Evolutionary conservation across 1,140 invertebrate species (phyloP).

Genomic region (Pogonomyrmex californicus): DNA sequence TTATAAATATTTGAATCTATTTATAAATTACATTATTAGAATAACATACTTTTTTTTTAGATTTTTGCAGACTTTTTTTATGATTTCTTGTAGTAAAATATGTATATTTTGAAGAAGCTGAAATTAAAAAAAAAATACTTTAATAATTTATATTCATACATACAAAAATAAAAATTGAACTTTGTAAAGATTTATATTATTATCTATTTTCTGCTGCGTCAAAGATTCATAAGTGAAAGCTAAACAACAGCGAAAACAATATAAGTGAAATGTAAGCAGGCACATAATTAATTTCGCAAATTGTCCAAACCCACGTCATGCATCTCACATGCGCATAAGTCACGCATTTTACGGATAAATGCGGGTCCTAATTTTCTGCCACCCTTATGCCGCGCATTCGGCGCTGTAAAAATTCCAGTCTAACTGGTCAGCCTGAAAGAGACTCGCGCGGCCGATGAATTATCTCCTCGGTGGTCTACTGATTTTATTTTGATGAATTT

Average conservation of each 20-base stretch:
- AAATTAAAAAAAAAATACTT: constrained; percentile 18
- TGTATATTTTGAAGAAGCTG: not conserved
- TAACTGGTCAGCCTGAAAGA: constrained; percentile 19
- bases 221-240: not conserved
- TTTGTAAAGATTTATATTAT: not conserved
- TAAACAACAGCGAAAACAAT: not conserved
- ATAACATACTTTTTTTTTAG: not conserved
- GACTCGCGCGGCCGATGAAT: constrained; percentile 70
- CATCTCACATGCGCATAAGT: constrained; percentile 24
- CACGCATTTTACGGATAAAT: constrained; percentile 54
- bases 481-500: constrained; percentile 85
- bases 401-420: constrained; percentile 63
- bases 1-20: not conserved
- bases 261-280: constrained; percentile 19
- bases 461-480: constrained; percentile 77
- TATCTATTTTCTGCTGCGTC: not conserved
- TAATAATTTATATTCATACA: not conserved
- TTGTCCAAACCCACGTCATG: constrained; percentile 8
- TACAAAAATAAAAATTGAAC: not conserved
- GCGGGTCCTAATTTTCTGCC: constrained; percentile 59
- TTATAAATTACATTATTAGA: not conserved
- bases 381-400: constrained; percentile 29
- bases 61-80: not conserved
- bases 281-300: constrained; percentile 48
- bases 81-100: not conserved